Evolutionary conservation across 2,797 vertebrate genomes (phyloP).

Genomic region (Sciurus carolinensis): DNA sequence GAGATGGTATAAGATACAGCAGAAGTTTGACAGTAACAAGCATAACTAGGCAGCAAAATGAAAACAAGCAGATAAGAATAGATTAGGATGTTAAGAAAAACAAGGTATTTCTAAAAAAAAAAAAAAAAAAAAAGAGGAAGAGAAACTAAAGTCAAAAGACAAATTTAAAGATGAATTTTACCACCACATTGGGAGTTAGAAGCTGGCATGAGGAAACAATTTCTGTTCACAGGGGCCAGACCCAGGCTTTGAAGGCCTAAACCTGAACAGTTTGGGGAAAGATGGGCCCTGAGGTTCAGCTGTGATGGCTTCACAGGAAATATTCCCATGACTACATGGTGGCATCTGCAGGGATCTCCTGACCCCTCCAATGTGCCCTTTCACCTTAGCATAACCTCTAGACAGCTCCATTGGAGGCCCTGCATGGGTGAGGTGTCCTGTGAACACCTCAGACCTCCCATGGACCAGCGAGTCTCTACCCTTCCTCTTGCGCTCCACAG

Average conservation of each 20-base stretch:
- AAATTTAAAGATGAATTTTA: conserved; percentile 73
- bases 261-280: background rate
- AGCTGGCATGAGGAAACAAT: conserved; percentile 11
- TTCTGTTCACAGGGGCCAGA: background rate
- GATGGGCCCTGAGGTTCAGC: background rate
- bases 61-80: conserved; percentile 81
- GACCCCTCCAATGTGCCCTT: no score
- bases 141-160: conserved; percentile 72
- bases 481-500: background rate
- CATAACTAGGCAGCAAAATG: conserved; percentile 74
- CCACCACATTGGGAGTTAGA: conserved; percentile 1
- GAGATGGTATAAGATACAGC: conserved; percentile 62
- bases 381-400: no score
- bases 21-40: conserved; percentile 71
- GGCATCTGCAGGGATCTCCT: no score
- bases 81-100: conserved; percentile 76
- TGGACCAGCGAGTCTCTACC: background rate
- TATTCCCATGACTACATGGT: background rate
- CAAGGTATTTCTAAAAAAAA: conserved; percentile 76
- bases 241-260: background rate
- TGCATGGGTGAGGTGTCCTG: background rate
- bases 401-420: background rate
- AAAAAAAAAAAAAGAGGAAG: conserved; percentile 58
- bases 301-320: background rate
- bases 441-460: fast-evolving